These are phyloP conservation scores for Drosophila auraria DNA, from an alignment of 1,140 invertebrate species.

Conservation along the genomic window DNA sequence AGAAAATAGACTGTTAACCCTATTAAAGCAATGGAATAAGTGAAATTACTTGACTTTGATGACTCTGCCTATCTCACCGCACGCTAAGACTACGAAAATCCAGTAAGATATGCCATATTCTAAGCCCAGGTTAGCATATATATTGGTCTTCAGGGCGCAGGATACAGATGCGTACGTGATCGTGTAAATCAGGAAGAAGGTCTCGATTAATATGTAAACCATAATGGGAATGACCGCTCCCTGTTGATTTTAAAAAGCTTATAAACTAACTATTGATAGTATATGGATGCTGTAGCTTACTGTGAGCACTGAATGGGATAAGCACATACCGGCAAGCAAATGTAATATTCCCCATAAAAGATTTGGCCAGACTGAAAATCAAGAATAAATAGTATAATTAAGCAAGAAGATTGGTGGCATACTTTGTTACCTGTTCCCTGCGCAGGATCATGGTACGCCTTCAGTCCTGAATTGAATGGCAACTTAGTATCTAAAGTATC, in stretches of 20 bases:
- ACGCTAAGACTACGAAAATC: background rate
- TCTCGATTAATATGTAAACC: background rate
- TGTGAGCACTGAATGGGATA: slow-evolving; percentile 6
- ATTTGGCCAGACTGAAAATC: slow-evolving; percentile 9
- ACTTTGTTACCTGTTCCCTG: slow-evolving; percentile 6
- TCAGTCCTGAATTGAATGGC: slow-evolving; percentile 2
- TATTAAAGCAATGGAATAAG: background rate
- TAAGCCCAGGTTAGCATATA: background rate
- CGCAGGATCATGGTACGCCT: background rate
- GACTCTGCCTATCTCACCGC: background rate
- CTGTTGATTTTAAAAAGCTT: background rate
- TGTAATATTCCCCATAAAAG: slow-evolving; percentile 16
- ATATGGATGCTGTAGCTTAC: background rate
- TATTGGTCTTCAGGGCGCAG: background rate
- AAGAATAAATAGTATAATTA: too few species aligned
- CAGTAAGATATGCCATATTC: background rate
- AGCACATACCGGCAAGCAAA: slow-evolving; percentile 2
- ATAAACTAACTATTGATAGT: too few species aligned
- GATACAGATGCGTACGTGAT: background rate
- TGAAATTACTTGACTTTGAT: background rate
- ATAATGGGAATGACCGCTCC: background rate
- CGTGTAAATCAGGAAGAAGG: background rate
- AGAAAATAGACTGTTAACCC: slow-evolving; percentile 1
- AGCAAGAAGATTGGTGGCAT: too few species aligned
- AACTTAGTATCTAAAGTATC: background rate